Evolutionary conservation across 2,113 vertebrate species (phyloP).

Genomic region (Melierax canorus): DNA sequence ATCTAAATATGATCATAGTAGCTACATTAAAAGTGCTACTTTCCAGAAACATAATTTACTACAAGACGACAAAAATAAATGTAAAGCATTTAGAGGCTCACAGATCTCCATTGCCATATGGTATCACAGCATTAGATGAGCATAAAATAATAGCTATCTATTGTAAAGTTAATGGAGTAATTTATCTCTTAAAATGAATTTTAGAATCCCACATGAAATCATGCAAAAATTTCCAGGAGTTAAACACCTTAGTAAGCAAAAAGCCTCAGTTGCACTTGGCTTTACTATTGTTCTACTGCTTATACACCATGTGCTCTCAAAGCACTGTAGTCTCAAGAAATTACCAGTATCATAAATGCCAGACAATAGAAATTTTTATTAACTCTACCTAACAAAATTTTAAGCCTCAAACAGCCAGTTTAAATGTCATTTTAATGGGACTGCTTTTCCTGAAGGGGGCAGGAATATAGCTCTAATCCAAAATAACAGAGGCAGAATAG

Average conservation of each 20-base stretch:
- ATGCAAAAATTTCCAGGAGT: not conserved
- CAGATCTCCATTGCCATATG: conserved; percentile 28
- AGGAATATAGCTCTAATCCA: not conserved
- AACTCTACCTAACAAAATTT: not conserved
- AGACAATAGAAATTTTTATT: not conserved
- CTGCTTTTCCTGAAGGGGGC: not conserved
- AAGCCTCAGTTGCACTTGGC: not conserved
- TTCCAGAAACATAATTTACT: conserved; percentile 15
- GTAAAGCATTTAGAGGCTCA: conserved; percentile 7
- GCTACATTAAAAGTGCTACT: not conserved
- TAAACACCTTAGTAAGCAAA: conserved; percentile 35
- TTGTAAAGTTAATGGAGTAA: conserved; percentile 52
- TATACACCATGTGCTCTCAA: not conserved
- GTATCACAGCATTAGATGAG: conserved; percentile 42
- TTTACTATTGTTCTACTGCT: not conserved
- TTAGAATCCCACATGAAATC: conserved; percentile 39
- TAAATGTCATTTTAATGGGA: not conserved
- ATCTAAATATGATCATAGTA: not conserved
- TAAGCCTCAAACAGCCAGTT: not conserved
- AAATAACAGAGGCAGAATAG: not conserved
- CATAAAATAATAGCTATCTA: conserved; percentile 56
- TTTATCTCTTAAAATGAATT: conserved; percentile 48
- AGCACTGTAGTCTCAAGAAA: not conserved
- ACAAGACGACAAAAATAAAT: not conserved
- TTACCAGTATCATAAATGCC: not conserved